These are phyloP conservation scores for Aphelenchoides fujianensis DNA, from an alignment of 1,140 invertebrate genomes.

Conservation along the genomic window DNA sequence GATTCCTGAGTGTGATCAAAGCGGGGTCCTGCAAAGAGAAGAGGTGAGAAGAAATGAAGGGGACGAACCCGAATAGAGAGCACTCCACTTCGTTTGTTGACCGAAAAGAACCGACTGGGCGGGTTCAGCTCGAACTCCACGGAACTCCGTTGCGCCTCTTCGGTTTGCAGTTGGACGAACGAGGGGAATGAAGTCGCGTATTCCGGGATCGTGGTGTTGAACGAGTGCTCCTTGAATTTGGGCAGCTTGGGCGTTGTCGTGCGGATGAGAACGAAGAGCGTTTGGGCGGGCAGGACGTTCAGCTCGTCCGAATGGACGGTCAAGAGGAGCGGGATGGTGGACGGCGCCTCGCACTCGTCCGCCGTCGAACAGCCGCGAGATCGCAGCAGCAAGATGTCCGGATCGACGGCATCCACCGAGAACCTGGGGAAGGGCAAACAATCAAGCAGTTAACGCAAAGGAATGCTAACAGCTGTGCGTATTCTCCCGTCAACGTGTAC, in stretches of 20 bases:
- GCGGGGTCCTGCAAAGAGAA: slow-evolving; percentile 11
- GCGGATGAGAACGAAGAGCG: background rate
- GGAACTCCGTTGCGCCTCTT: background rate
- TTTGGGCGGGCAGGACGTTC: background rate
- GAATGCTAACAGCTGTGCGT: slow-evolving; percentile 2
- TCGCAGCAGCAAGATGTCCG: background rate
- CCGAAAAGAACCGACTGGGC: background rate
- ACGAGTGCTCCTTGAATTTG: background rate
- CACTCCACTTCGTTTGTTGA: background rate
- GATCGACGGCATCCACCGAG: slow-evolving; percentile 5
- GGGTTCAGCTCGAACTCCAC: background rate
- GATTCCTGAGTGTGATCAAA: background rate
- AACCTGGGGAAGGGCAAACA: background rate
- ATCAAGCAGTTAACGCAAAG: background rate
- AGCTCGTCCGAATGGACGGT: background rate
- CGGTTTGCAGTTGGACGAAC: background rate
- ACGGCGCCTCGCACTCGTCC: background rate
- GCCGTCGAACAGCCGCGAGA: background rate
- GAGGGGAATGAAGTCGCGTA: background rate
- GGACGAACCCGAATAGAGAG: background rate
- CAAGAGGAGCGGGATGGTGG: background rate
- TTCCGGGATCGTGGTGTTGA: background rate
- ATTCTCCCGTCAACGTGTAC: background rate
- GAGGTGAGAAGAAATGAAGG: background rate
- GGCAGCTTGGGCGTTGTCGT: background rate